A percentile compares a stretch with the other conserved stretches of the same genome.
Conservation (phyloP, 2,113 vertebrate genomes). For the Xyrauchen texanus region DNA sequence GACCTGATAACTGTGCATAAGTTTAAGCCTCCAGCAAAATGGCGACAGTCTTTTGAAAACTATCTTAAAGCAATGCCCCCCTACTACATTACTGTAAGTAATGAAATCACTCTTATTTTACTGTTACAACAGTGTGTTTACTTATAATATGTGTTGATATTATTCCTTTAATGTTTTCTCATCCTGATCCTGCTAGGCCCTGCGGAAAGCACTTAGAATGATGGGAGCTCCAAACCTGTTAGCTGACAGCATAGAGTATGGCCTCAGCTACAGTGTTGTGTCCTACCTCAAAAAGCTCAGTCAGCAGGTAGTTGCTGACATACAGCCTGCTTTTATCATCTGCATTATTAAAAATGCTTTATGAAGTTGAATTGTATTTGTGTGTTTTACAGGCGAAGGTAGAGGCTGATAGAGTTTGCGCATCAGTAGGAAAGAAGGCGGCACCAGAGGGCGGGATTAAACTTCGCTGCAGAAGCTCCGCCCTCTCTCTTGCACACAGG, state of each 20-base stretch:
- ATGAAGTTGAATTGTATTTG: background rate
- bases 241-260: conserved; percentile 94
- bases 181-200: conserved; percentile 71
- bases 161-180: background rate
- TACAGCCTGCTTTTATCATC: background rate
- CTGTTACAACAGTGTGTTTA: conserved; percentile 51
- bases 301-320: conserved; percentile 82
- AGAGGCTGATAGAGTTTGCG: conserved; percentile 92
- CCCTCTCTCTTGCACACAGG: conserved; percentile 84
- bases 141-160: background rate
- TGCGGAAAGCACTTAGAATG: conserved; percentile 94
- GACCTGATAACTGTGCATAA: conserved; percentile 98
- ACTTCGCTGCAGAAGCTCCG: conserved; percentile 84
- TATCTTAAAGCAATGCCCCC: conserved; percentile 98
- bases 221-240: conserved; percentile 97
- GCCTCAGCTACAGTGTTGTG: conserved; percentile 95
- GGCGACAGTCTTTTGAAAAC: conserved; percentile 96
- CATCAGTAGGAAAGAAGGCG: conserved; percentile 87
- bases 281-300: conserved; percentile 98
- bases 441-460: conserved; percentile 86
- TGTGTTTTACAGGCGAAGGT: conserved; percentile 83
- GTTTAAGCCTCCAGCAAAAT: conserved; percentile 92
- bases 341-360: background rate
- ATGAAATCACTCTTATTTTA: background rate
- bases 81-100: conserved; percentile 73